Conservation (phyloP, 1,140 invertebrate genomes). For the Trichoplusia ni region DNA sequence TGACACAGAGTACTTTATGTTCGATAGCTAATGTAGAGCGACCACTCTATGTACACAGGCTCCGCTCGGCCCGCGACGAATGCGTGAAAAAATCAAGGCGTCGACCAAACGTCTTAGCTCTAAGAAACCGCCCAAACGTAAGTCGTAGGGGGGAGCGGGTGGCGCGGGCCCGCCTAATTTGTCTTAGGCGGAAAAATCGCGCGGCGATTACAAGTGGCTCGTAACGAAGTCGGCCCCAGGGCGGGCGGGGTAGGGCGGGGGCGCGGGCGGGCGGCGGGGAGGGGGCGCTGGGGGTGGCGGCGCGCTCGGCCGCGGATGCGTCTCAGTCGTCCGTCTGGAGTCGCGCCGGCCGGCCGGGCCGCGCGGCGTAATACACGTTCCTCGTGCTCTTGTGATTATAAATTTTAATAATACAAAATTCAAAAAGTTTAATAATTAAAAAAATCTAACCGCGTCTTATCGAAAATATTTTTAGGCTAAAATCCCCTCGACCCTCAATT, state of each 20-base stretch:
- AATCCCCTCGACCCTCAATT: slow-evolving; percentile 60
- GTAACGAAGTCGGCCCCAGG: slow-evolving; percentile 76
- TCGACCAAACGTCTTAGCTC: slow-evolving; percentile 56
- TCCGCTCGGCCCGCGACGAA: background rate
- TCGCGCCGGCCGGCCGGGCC: slow-evolving; percentile 77
- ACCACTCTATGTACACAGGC: no score
- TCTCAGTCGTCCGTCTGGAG: slow-evolving; percentile 79
- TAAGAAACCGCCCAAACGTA: slow-evolving; percentile 69
- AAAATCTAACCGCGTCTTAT: slow-evolving; percentile 71
- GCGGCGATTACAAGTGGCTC: slow-evolving; percentile 79
- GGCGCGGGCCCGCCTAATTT: slow-evolving; percentile 75
- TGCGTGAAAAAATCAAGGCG: slow-evolving; percentile 41
- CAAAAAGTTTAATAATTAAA: slow-evolving; percentile 59
- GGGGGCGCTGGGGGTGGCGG: slow-evolving; percentile 48
- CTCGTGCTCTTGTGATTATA: slow-evolving; percentile 80
- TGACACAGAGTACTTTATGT: no score
- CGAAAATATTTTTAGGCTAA: slow-evolving; percentile 79
- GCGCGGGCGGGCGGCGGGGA: slow-evolving; percentile 36
- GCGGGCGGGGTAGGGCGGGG: slow-evolving; percentile 30
- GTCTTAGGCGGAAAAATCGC: slow-evolving; percentile 80
- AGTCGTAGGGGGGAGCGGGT: slow-evolving; percentile 52
- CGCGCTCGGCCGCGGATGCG: slow-evolving; percentile 54
- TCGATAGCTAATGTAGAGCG: no score
- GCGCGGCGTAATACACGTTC: slow-evolving; percentile 78
- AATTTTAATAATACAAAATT: slow-evolving; percentile 77